Percentiles rank a stretch among this genome's conserved stretches.
phyloP scores from a whole-genome alignment of 2,113 vertebrate genomes.

The Urocolius indicus region DNA sequence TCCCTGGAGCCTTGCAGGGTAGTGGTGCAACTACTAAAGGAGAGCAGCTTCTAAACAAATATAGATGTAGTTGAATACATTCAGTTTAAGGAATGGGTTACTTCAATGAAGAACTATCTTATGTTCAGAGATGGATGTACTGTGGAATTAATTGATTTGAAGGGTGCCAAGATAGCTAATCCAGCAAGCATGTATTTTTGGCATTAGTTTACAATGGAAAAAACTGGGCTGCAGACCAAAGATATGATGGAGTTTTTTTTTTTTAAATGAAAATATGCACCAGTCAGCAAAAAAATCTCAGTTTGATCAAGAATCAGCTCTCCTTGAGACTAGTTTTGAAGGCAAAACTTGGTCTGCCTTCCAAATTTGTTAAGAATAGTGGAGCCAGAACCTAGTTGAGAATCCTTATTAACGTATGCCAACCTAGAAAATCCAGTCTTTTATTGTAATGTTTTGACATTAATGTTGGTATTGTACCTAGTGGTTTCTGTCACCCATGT shows the following conservation, averaged over 20 bases:
- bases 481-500: not conserved
- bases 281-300: not conserved
- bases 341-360: not conserved
- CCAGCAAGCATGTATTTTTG: not conserved
- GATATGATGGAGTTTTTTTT: not conserved
- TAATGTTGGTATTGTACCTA: not conserved
- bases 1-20: not conserved
- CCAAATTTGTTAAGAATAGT: not conserved
- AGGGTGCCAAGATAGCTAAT: not conserved
- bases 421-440: not conserved
- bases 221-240: not conserved
- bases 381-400: not conserved
- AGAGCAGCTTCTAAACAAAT: conserved; percentile 9
- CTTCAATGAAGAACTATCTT: not conserved
- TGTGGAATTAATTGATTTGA: not conserved
- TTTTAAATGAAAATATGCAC: not conserved
- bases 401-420: not conserved
- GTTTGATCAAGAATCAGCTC: not conserved
- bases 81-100: not conserved
- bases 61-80: not conserved
- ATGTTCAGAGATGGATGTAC: not conserved
- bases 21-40: not conserved
- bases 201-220: not conserved
- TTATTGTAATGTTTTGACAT: not conserved
- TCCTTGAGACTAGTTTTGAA: not conserved